Evolutionary conservation across 2,113 vertebrate species (phyloP).

Genomic region (Nanorana parkeri): DNA sequence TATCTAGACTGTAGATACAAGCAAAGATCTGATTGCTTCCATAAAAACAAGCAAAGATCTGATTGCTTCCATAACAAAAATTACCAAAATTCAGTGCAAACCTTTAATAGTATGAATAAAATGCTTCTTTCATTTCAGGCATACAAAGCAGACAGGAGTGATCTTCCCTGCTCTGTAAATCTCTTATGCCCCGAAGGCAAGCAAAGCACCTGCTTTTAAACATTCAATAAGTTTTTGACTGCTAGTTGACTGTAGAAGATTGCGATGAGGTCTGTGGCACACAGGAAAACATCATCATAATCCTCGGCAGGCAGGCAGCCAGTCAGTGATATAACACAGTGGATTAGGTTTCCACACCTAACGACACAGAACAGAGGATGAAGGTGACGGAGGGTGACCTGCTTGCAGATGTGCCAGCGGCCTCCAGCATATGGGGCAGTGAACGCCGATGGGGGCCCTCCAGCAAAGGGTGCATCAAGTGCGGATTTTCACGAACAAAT

Average conservation of each 20-base stretch:
- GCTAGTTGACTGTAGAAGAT: conserved; percentile 28
- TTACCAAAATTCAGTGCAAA: too few species aligned
- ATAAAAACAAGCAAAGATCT: too few species aligned
- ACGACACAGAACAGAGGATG: conserved; percentile 7
- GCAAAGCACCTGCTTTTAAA: conserved; percentile 12
- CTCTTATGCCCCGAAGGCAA: conserved; percentile 12
- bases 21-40: too few species aligned
- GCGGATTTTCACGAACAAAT: background rate
- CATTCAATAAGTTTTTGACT: conserved; percentile 21
- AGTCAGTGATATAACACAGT: conserved; percentile 38
- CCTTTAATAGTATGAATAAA: too few species aligned
- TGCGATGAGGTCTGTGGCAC: conserved; percentile 31
- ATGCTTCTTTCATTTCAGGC: too few species aligned
- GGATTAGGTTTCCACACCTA: conserved; percentile 40
- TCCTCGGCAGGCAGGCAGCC: conserved; percentile 43
- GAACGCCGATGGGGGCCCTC: background rate
- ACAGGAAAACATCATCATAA: conserved; percentile 31
- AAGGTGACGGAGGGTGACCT: conserved; percentile 19
- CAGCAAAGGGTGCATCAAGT: background rate
- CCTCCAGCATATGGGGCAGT: background rate
- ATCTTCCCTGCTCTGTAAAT: conserved; percentile 1
- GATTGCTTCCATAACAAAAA: too few species aligned
- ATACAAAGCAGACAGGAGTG: background rate
- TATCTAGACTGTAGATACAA: too few species aligned
- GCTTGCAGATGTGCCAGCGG: background rate